Conservation (phyloP, 2,888 invertebrate genomes). For the Eristalis arbustorum region DNA sequence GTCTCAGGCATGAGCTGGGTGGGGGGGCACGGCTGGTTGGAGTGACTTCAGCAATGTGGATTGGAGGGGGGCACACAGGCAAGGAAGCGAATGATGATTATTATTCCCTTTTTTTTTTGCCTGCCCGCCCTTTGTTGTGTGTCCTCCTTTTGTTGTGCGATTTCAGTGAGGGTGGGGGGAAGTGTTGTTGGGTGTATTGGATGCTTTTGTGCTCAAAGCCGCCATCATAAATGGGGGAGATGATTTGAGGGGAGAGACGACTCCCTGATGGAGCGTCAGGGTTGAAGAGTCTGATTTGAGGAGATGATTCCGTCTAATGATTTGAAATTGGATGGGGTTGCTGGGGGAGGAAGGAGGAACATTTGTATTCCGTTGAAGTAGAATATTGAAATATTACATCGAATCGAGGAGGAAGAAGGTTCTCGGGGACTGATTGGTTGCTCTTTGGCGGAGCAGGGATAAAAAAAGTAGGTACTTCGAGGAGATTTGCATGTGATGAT, state of each 20-base stretch:
- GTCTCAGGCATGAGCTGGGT: constrained; percentile 17
- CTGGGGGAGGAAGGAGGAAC: background rate
- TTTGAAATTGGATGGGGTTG: constrained; percentile 19
- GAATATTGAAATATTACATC: constrained; percentile 3
- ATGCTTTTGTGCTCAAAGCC: constrained; percentile 30
- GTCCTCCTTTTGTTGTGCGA: background rate
- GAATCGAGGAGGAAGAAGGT: background rate
- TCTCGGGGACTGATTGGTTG: background rate
- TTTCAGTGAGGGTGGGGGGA: background rate
- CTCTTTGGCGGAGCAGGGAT: background rate
- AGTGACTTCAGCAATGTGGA: background rate
- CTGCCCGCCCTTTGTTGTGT: background rate
- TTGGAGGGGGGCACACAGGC: background rate
- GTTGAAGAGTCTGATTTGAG: background rate
- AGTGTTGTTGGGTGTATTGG: background rate
- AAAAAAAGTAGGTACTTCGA: background rate
- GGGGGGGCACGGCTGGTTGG: constrained; percentile 1
- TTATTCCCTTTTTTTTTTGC: constrained; percentile 31
- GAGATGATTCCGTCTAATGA: constrained; percentile 45
- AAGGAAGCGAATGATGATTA: constrained; percentile 42
- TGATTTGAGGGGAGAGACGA: constrained; percentile 43
- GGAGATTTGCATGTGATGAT: background rate
- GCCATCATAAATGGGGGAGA: constrained; percentile 61
- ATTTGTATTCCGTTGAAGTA: constrained; percentile 1
- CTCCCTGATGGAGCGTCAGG: background rate